phyloP scores from a whole-genome alignment of 2,888 invertebrate genomes.

The Drosophila diplacantha region DNA sequence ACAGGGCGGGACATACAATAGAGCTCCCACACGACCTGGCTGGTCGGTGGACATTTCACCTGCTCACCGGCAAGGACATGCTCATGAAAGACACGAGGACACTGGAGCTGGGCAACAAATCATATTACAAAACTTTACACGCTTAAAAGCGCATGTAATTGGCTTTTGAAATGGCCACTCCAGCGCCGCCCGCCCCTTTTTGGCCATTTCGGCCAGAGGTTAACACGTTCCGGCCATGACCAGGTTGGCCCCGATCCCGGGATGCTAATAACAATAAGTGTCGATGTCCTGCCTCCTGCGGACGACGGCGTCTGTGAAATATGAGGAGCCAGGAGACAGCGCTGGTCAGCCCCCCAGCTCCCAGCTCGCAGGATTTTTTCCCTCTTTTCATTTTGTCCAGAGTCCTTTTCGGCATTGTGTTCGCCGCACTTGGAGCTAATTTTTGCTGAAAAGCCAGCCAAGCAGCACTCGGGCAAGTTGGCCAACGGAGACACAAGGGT shows the following conservation, averaged over 20 bases:
- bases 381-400: constrained; percentile 4
- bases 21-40: background rate
- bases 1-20: background rate
- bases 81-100: constrained; percentile 23
- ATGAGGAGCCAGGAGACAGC: constrained; percentile 51
- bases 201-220: constrained; percentile 50
- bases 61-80: constrained; percentile 16
- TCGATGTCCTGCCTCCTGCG: constrained; percentile 46
- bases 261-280: constrained; percentile 71
- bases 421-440: constrained; percentile 35
- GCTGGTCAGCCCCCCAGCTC: constrained; percentile 19
- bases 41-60: background rate
- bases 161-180: constrained; percentile 73
- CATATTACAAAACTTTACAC: constrained; percentile 76
- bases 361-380: constrained; percentile 1
- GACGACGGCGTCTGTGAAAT: constrained; percentile 55
- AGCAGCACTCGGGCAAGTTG: constrained; percentile 20
- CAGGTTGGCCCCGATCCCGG: constrained; percentile 30
- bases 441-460: constrained; percentile 26
- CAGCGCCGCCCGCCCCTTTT: background rate
- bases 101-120: constrained; percentile 57
- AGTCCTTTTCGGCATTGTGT: constrained; percentile 20
- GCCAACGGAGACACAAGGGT: background rate
- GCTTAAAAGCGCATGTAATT: constrained; percentile 76
- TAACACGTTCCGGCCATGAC: constrained; percentile 55